Percentiles rank a stretch among this genome's conserved stretches.
Evolutionary conservation across 2,113 vertebrate genomes (phyloP).

Genomic region (Dascyllus trimaculatus): DNA sequence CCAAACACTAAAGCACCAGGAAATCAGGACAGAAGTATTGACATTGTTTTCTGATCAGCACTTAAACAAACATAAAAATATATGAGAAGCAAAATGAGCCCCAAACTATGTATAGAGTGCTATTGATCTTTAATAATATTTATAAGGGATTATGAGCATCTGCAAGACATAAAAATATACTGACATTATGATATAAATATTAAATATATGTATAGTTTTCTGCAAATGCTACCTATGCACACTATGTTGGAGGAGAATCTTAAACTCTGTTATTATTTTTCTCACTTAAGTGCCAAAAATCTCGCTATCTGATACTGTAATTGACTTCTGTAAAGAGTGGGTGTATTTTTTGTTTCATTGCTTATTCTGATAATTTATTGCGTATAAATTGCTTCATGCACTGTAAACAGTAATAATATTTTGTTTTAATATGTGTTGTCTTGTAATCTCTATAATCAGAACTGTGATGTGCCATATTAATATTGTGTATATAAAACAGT

Average conservation of each 20-base stretch:
- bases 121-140: slow-evolving; percentile 54
- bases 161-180: slow-evolving; percentile 17
- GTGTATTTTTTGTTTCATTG: slow-evolving; percentile 42
- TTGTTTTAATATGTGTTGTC: slow-evolving; percentile 50
- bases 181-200: slow-evolving; percentile 58
- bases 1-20: slow-evolving; percentile 18
- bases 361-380: slow-evolving; percentile 70
- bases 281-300: slow-evolving; percentile 76
- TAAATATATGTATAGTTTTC: slow-evolving; percentile 70
- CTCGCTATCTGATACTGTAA: slow-evolving; percentile 44
- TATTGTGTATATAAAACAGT: slow-evolving; percentile 61
- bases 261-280: slow-evolving; percentile 35
- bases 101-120: slow-evolving; percentile 29
- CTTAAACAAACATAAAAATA: slow-evolving; percentile 56
- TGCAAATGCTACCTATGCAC: slow-evolving; percentile 68
- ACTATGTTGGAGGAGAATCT: slow-evolving; percentile 45
- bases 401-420: slow-evolving; percentile 53
- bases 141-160: slow-evolving; percentile 51
- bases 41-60: slow-evolving; percentile 51
- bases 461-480: slow-evolving; percentile 44
- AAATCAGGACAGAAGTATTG: slow-evolving; percentile 19
- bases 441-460: slow-evolving; percentile 63
- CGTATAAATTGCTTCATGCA: slow-evolving; percentile 64
- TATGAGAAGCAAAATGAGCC: slow-evolving; percentile 18
- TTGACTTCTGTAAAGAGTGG: slow-evolving; percentile 60